These are phyloP conservation scores for Pelecanoides urinatrix DNA, from an alignment of 2,113 vertebrate genomes.

Conservation along the genomic window DNA sequence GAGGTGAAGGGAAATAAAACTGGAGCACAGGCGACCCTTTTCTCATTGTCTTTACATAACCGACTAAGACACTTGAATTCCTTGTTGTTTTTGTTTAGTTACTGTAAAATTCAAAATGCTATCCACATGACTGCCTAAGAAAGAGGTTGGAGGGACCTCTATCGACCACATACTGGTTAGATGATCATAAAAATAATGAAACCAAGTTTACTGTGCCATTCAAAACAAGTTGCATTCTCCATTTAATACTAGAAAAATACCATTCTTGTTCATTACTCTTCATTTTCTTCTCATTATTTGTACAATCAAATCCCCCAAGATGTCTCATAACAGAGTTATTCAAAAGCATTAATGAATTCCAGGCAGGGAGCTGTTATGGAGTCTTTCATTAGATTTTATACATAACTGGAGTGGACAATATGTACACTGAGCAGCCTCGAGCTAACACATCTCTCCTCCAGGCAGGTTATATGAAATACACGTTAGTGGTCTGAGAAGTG, in stretches of 20 bases:
- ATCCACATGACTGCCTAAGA: constrained; percentile 68
- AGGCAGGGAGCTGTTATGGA: background rate
- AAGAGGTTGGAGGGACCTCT: constrained; percentile 41
- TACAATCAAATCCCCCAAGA: background rate
- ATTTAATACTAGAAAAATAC: background rate
- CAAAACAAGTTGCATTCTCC: background rate
- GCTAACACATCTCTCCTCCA: background rate
- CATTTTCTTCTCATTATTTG: constrained; percentile 9
- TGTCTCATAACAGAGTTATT: background rate
- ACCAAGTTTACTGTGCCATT: background rate
- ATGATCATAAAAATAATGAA: background rate
- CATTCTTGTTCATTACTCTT: background rate
- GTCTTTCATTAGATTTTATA: background rate
- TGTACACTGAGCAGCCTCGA: background rate
- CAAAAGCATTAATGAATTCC: constrained; percentile 6
- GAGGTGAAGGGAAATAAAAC: constrained; percentile 7
- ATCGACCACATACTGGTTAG: background rate
- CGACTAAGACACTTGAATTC: constrained; percentile 68
- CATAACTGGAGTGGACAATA: background rate
- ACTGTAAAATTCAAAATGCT: constrained; percentile 71
- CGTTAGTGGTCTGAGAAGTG: rapidly evolving
- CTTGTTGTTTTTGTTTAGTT: constrained; percentile 67
- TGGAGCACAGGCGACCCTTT: constrained; percentile 5
- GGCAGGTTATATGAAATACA: background rate
- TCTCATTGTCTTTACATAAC: constrained; percentile 71